Evolutionary conservation across 2,113 vertebrate genomes (phyloP).

Genomic region (Lophius piscatorius): DNA sequence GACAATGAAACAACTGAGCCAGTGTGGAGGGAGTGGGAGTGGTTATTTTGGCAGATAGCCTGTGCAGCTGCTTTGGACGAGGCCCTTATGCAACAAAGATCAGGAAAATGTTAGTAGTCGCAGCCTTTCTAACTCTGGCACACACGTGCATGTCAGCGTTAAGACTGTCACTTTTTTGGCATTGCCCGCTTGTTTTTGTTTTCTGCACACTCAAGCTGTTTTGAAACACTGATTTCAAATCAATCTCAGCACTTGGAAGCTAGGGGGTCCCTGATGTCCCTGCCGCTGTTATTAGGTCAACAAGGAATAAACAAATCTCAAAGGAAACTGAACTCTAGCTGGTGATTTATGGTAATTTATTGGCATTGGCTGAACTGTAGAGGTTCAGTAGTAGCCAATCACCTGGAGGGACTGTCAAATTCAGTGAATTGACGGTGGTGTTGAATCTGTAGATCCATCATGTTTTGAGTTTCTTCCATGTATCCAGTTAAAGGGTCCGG

Average conservation of each 20-base stretch:
- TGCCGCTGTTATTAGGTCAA: constrained; percentile 5
- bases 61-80: constrained; percentile 61
- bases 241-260: not conserved
- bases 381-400: too few relatives aligned
- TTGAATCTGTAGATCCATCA: too few relatives aligned
- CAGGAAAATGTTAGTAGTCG: constrained; percentile 50
- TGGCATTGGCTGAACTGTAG: too few relatives aligned
- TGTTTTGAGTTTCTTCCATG: too few relatives aligned
- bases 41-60: constrained; percentile 64
- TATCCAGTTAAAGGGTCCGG: too few relatives aligned
- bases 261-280: not conserved
- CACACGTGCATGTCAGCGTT: constrained; percentile 3
- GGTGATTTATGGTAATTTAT: too few relatives aligned
- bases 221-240: constrained; percentile 10
- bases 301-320: constrained; percentile 3
- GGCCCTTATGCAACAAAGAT: constrained; percentile 43
- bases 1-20: constrained; percentile 33
- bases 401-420: too few relatives aligned
- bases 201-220: constrained; percentile 8
- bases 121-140: too few relatives aligned
- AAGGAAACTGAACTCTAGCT: too few relatives aligned
- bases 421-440: too few relatives aligned
- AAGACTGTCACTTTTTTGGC: constrained; percentile 23
- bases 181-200: not conserved
- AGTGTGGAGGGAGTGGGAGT: constrained; percentile 43